Conservation (phyloP, 2,797 vertebrate genomes). For the Hapalemur alaotrensis region DNA sequence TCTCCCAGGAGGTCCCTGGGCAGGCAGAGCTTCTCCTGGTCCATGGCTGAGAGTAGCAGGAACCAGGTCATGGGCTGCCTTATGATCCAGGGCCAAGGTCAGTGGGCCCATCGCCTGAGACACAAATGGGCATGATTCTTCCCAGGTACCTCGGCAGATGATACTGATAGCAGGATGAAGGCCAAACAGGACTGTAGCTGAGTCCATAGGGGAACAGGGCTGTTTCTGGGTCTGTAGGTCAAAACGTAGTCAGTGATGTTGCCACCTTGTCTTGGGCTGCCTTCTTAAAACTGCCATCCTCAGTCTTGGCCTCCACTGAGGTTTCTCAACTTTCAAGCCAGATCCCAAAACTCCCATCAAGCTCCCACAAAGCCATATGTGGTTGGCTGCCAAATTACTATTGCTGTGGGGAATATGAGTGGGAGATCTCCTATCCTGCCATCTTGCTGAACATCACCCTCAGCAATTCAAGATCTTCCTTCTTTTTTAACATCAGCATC, state of each 20-base stretch:
- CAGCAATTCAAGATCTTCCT: neutral
- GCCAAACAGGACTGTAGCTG: too few relatives aligned
- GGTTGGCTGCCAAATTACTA: neutral
- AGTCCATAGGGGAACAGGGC: neutral
- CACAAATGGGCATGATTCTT: too few relatives aligned
- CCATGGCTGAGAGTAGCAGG: neutral
- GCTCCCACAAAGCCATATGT: neutral
- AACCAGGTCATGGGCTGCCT: neutral
- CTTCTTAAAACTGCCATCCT: neutral
- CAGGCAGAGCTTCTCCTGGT: neutral
- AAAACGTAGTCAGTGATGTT: accelerated
- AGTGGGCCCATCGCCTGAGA: neutral
- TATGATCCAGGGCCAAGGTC: neutral
- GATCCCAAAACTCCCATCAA: neutral
- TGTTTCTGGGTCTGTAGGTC: neutral
- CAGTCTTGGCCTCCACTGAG: neutral
- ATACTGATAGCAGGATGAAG: neutral
- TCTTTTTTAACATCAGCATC: neutral
- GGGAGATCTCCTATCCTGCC: neutral
- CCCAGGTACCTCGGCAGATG: neutral
- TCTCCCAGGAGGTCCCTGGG: neutral
- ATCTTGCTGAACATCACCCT: neutral
- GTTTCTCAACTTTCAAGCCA: neutral
- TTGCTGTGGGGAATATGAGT: neutral
- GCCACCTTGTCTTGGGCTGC: accelerated